A percentile compares a stretch with the other conserved stretches of the same genome.
Evolutionary conservation across 2,888 invertebrate genomes (phyloP).

Genomic region (Iphiclides podalirius): DNA sequence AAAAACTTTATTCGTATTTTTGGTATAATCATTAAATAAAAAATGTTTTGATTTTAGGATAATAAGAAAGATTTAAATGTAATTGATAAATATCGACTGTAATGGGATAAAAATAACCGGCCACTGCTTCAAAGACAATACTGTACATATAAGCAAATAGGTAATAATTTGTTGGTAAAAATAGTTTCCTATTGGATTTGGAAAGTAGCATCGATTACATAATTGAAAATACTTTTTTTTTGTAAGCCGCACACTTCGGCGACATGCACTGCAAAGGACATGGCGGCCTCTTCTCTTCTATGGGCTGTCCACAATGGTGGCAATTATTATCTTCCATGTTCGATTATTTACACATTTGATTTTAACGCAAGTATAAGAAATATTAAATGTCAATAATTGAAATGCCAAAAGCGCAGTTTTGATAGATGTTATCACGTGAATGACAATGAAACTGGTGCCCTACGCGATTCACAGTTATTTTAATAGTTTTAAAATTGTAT

Average conservation of each 20-base stretch:
- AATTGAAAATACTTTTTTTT: slow-evolving; percentile 34
- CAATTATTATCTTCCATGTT: slow-evolving; percentile 32
- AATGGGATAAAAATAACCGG: too few relatives aligned
- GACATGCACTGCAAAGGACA: slow-evolving; percentile 59
- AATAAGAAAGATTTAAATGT: too few relatives aligned
- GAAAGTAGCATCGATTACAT: neutral
- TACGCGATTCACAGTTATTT: neutral
- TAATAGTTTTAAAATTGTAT: too few relatives aligned
- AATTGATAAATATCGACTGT: too few relatives aligned
- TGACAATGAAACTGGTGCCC: neutral
- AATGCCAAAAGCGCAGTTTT: neutral
- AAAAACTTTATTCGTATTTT: too few relatives aligned
- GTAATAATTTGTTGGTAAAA: too few relatives aligned
- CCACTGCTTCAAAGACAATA: too few relatives aligned
- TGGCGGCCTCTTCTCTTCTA: slow-evolving; percentile 42
- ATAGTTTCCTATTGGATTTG: too few relatives aligned
- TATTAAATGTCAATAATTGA: slow-evolving; percentile 13
- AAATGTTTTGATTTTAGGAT: too few relatives aligned
- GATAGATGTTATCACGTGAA: neutral
- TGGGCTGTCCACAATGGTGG: slow-evolving; percentile 45
- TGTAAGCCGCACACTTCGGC: slow-evolving; percentile 51
- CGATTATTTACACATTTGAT: slow-evolving; percentile 4
- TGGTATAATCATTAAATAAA: too few relatives aligned
- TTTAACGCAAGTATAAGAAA: neutral
- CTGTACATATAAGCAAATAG: too few relatives aligned